These are phyloP conservation scores for Clarias batrachus DNA, from an alignment of 2,113 vertebrate species.

Conservation along the genomic window DNA sequence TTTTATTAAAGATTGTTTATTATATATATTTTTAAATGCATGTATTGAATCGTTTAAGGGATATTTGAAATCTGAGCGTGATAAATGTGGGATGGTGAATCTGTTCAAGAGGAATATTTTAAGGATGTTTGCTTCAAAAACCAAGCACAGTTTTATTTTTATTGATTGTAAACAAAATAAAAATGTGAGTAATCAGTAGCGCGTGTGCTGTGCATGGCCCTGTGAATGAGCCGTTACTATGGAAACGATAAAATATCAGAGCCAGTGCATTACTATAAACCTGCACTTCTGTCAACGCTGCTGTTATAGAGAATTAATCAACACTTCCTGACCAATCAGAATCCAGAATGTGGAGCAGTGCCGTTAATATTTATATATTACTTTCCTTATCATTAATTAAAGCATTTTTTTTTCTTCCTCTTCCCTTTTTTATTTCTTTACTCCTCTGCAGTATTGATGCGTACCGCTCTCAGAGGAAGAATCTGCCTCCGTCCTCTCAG, in stretches of 20 bases:
- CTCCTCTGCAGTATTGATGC: constrained; percentile 65
- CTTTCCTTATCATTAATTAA: not conserved
- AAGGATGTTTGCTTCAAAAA: no score
- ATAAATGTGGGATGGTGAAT: no score
- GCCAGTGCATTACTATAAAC: not conserved
- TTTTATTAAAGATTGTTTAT: no score
- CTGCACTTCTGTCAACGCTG: not conserved
- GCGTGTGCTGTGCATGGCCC: no score
- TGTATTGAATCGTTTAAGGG: no score
- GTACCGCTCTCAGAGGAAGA: constrained; percentile 69
- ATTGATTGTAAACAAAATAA: no score
- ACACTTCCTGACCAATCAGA: not conserved
- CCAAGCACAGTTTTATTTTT: no score
- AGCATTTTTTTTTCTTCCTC: not conserved
- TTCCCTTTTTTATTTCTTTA: not conserved
- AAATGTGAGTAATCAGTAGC: no score
- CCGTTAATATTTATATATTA: not conserved
- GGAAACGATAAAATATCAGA: no score
- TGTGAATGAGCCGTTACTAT: not conserved
- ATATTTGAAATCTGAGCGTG: no score
- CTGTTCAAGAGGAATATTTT: no score
- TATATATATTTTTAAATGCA: no score
- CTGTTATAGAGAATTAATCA: not conserved
- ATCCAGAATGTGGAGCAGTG: not conserved
- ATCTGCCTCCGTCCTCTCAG: constrained; percentile 48